Percentiles rank a stretch among this genome's conserved stretches.
Evolutionary conservation across 2,797 vertebrate genomes (phyloP).

Genomic region (Chromobotia macracanthus): DNA sequence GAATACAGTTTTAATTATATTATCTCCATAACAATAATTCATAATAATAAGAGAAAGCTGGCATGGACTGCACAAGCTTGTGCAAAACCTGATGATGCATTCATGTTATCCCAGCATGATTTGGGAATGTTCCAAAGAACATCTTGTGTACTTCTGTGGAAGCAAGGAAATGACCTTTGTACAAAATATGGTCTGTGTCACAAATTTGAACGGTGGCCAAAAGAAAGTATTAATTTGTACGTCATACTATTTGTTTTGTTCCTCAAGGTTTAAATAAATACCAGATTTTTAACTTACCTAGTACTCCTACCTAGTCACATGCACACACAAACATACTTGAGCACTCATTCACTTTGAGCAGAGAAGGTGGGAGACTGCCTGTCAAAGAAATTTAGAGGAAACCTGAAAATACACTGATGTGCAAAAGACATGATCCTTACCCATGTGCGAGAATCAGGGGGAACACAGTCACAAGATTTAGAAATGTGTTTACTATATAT

Average conservation of each 20-base stretch:
- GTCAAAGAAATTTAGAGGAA: conserved; percentile 16
- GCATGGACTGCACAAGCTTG: no score
- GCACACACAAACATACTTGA: background rate
- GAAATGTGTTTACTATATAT: conserved; percentile 5
- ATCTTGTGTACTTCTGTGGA: no score
- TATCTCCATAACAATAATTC: no score
- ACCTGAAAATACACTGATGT: conserved; percentile 33
- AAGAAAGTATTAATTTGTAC: no score
- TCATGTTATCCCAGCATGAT: no score
- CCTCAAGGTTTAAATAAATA: background rate
- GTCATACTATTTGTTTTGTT: background rate
- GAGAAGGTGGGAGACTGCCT: conserved; percentile 23
- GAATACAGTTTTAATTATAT: no score
- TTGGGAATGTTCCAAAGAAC: no score
- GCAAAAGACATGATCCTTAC: conserved; percentile 20
- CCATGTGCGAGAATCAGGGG: background rate
- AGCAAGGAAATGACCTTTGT: no score
- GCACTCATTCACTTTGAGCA: background rate
- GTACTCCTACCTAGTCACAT: background rate
- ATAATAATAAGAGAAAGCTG: no score
- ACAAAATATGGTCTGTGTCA: no score
- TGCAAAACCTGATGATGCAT: no score
- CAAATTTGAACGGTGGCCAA: no score
- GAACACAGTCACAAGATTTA: conserved; percentile 11
- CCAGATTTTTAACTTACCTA: background rate